phyloP scores from a whole-genome alignment of 2,888 invertebrate species.

The Ennomos fuscantarius region DNA sequence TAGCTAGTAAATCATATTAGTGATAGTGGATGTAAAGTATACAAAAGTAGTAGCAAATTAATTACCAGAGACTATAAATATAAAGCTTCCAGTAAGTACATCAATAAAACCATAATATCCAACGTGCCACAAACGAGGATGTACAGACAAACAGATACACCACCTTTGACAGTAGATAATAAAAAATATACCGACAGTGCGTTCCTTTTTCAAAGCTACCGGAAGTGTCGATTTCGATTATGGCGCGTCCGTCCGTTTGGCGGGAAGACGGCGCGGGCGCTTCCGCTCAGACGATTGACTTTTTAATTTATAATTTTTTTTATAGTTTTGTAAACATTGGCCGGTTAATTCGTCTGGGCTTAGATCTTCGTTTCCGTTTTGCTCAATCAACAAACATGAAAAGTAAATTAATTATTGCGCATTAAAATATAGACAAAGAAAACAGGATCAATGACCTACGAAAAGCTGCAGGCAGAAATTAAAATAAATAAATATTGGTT shows the following conservation, averaged over 20 bases:
- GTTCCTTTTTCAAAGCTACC: slow-evolving; percentile 61
- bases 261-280: slow-evolving; percentile 57
- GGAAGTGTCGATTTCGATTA: slow-evolving; percentile 70
- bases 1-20: too few relatives aligned
- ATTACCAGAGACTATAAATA: too few relatives aligned
- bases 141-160: slow-evolving; percentile 10
- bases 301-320: slow-evolving; percentile 32
- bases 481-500: too few relatives aligned
- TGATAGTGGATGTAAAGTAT: too few relatives aligned
- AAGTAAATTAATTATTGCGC: not conserved
- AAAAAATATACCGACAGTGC: slow-evolving; percentile 50
- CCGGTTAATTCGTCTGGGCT: slow-evolving; percentile 18
- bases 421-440: too few relatives aligned
- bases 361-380: slow-evolving; percentile 16
- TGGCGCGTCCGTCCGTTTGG: slow-evolving; percentile 57
- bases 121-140: slow-evolving; percentile 1
- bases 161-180: slow-evolving; percentile 40
- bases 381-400: not conserved
- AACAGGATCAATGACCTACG: too few relatives aligned
- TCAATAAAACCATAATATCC: slow-evolving; percentile 2
- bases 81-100: not conserved
- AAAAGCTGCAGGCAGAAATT: too few relatives aligned
- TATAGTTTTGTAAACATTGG: slow-evolving; percentile 36
- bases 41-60: too few relatives aligned
- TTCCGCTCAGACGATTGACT: slow-evolving; percentile 47